Percentiles rank a stretch among this genome's conserved stretches.
phyloP scores from a whole-genome alignment of 2,113 vertebrate genomes.

The Polypterus bichir region DNA sequence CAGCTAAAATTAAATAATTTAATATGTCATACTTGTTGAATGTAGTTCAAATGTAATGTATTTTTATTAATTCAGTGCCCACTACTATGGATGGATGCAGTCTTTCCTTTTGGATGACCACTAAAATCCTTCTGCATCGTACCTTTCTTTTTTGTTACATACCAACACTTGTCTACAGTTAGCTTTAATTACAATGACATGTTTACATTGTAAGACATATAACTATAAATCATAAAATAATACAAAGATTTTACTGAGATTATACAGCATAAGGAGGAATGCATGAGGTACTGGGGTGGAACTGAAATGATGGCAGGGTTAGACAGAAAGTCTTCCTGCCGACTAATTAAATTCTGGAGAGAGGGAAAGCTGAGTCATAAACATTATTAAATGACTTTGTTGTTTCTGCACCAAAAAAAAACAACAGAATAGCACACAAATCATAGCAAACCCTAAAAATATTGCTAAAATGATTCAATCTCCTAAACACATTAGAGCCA shows the following conservation, averaged over 20 bases:
- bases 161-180: no score
- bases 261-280: neutral
- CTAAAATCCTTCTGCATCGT: no score
- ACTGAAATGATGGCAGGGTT: neutral
- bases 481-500: slow-evolving; percentile 5
- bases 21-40: no score
- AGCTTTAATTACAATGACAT: no score
- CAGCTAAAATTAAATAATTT: no score
- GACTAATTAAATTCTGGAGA: neutral
- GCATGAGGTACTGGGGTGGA: neutral
- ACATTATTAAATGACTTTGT: neutral
- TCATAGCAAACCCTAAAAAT: neutral
- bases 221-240: no score
- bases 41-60: no score
- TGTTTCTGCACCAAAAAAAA: neutral
- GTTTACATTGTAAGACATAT: no score
- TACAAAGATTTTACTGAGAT: neutral
- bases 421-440: neutral
- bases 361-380: neutral
- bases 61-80: no score
- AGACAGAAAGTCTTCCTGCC: neutral
- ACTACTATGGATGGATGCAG: no score
- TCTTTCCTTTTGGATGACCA: no score
- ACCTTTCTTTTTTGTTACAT: no score
- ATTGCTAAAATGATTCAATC: neutral